phyloP scores from a whole-genome alignment of 2,797 vertebrate species.

The Allobates femoralis region DNA sequence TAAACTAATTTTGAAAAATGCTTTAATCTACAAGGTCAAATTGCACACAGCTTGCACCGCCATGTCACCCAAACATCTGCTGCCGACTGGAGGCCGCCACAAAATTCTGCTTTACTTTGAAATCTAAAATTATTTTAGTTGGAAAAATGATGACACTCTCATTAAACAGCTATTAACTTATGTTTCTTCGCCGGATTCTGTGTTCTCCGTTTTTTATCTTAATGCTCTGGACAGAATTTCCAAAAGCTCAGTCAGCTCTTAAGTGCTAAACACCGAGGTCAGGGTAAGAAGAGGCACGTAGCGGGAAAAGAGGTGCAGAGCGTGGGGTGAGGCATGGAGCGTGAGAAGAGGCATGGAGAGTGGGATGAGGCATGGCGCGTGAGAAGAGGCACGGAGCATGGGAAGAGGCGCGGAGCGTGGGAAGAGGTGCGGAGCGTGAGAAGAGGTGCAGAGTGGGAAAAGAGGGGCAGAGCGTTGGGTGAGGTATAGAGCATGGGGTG shows the following conservation, averaged over 20 bases:
- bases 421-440: no score
- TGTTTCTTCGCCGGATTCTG: constrained; percentile 68
- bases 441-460: no score
- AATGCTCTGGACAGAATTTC: constrained; percentile 65
- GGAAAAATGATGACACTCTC: constrained; percentile 73
- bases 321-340: no score
- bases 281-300: neutral
- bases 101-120: constrained; percentile 74
- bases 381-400: no score
- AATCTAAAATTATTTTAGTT: constrained; percentile 71
- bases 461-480: no score
- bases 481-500: no score
- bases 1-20: constrained; percentile 79
- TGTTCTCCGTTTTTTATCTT: constrained; percentile 68
- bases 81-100: constrained; percentile 70
- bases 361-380: no score
- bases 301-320: no score
- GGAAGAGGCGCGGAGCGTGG: no score
- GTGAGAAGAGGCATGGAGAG: no score
- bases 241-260: constrained; percentile 69
- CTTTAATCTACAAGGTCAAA: constrained; percentile 78
- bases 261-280: constrained; percentile 40
- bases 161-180: constrained; percentile 72
- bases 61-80: constrained; percentile 81
- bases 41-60: constrained; percentile 76